A percentile compares a stretch with the other conserved stretches of the same genome.
phyloP scores from a whole-genome alignment of 2,888 invertebrate species.

The Hofmannophila pseudospretella region DNA sequence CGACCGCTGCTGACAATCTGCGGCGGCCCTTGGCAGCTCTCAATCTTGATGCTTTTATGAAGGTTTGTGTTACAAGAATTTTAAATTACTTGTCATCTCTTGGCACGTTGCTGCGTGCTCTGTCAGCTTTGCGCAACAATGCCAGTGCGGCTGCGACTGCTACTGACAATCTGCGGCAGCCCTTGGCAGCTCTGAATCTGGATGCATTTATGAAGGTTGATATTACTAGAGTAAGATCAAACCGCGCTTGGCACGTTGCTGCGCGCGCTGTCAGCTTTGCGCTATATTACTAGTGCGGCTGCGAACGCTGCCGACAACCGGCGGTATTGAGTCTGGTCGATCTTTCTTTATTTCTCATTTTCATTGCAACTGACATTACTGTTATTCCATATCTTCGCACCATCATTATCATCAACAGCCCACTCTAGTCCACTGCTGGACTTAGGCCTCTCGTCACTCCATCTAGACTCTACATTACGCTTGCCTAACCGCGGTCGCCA shows the following conservation, averaged over 20 bases:
- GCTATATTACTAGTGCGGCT: constrained; percentile 86
- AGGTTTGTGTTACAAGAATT: constrained; percentile 37
- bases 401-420: no score
- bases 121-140: constrained; percentile 84
- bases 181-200: constrained; percentile 83
- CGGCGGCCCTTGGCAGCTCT: constrained; percentile 84
- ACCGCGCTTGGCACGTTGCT: constrained; percentile 81
- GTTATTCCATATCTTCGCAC: no score
- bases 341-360: no score
- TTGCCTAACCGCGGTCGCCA: no score
- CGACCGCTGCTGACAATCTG: constrained; percentile 86
- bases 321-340: constrained; percentile 71
- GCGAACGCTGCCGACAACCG: constrained; percentile 87
- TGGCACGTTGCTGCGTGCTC: constrained; percentile 82
- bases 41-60: constrained; percentile 78
- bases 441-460: no score
- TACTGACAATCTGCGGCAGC: constrained; percentile 85
- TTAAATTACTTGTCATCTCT: constrained; percentile 56
- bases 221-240: neutral
- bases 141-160: constrained; percentile 86
- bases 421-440: no score
- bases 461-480: no score
- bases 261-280: constrained; percentile 82
- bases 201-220: constrained; percentile 71
- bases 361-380: no score